Conservation (phyloP, 2,797 vertebrate species). For the Chrysocyon brachyurus region DNA sequence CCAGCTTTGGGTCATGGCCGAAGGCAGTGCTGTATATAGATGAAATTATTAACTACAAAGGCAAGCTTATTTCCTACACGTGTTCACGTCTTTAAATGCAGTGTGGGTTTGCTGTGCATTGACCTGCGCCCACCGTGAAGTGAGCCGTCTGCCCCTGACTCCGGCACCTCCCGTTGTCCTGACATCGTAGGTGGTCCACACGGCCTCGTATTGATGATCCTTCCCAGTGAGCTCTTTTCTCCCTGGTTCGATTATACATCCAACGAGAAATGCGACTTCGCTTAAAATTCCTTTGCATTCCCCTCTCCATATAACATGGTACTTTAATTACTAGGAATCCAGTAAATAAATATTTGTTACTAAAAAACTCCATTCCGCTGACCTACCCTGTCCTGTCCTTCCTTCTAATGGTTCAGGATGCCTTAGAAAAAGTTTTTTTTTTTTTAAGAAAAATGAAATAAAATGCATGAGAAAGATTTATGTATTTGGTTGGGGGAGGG, state of each 20-base stretch:
- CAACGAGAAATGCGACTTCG: neutral
- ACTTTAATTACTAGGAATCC: neutral
- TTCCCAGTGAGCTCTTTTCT: fast-evolving
- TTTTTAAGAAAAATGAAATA: constrained; percentile 35
- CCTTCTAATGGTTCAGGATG: neutral
- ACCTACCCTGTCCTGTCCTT: neutral
- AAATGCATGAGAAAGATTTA: constrained; percentile 76
- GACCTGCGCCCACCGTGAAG: fast-evolving
- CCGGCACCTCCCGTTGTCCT: too few relatives aligned
- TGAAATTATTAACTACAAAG: neutral
- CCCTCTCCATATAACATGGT: neutral
- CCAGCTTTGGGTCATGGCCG: neutral
- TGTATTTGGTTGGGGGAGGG: constrained; percentile 78
- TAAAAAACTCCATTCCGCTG: neutral
- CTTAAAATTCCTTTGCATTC: neutral
- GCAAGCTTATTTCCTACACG: fast-evolving
- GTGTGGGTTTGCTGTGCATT: fast-evolving
- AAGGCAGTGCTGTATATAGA: fast-evolving
- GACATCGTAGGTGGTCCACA: fast-evolving
- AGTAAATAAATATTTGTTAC: neutral
- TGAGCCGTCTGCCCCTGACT: neutral
- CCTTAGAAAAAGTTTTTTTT: neutral
- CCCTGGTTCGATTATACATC: neutral
- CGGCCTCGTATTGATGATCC: fast-evolving
- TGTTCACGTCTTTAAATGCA: neutral